A percentile compares a stretch with the other conserved stretches of the same genome.
phyloP scores from a whole-genome alignment of 2,113 vertebrate genomes.

The Zootoca vivipara region DNA sequence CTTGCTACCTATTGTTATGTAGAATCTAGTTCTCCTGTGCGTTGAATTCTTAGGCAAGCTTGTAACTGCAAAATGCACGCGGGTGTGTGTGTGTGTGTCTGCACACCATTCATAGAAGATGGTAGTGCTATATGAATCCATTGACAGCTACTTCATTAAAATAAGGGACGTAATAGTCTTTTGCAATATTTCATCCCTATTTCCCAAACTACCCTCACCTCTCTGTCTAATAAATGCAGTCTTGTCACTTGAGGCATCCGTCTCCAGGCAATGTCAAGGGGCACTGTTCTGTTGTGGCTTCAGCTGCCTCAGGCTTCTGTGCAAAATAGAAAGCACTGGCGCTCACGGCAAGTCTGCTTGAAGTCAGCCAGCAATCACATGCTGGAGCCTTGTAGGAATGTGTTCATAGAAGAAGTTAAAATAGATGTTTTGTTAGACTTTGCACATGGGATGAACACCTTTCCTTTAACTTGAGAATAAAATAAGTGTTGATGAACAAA shows the following conservation, averaged over 20 bases:
- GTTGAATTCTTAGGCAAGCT: neutral
- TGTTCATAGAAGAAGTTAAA: neutral
- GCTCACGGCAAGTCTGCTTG: neutral
- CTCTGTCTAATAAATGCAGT: neutral
- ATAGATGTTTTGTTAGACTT: neutral
- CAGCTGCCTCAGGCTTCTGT: neutral
- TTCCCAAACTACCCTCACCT: neutral
- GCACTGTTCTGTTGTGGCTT: neutral
- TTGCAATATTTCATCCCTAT: neutral
- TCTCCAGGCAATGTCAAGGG: neutral
- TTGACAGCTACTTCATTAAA: neutral
- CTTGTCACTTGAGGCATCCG: neutral
- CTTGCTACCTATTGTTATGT: neutral
- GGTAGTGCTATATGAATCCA: neutral
- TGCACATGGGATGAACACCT: neutral
- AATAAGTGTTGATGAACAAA: neutral
- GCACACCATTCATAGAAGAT: neutral
- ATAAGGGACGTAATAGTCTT: neutral
- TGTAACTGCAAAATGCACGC: neutral
- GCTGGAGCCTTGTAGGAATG: neutral
- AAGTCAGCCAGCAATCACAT: neutral
- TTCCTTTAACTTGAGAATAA: neutral
- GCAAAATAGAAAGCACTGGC: neutral
- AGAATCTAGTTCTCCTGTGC: neutral
- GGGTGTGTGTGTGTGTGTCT: no score